Percentiles rank a stretch among this genome's conserved stretches.
These are phyloP conservation scores for Atrichornis clamosus DNA, from an alignment of 2,113 vertebrate species.

Conservation along the genomic window DNA sequence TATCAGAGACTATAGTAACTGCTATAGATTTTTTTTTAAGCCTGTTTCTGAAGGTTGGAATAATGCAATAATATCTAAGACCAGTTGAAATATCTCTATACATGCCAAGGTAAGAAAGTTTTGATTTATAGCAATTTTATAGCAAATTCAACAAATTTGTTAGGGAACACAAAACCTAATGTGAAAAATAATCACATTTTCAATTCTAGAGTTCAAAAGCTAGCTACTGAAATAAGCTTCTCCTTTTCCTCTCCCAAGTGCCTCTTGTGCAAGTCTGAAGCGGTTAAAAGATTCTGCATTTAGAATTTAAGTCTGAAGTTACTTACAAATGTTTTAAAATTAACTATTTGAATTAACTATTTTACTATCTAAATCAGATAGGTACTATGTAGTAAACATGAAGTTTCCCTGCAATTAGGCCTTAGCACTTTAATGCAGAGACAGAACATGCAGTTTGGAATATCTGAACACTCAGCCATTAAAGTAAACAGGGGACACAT, in stretches of 20 bases:
- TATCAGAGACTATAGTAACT: neutral
- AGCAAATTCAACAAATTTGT: neutral
- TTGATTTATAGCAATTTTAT: neutral
- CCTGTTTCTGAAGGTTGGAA: neutral
- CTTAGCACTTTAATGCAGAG: neutral
- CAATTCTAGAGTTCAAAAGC: neutral
- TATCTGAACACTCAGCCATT: neutral
- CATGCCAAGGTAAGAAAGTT: neutral
- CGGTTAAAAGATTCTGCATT: neutral
- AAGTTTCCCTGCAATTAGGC: neutral
- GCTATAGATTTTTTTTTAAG: neutral
- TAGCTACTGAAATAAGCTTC: neutral
- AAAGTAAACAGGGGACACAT: constrained; percentile 46
- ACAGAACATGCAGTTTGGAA: neutral
- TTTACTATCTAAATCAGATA: neutral
- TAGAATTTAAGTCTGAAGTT: neutral
- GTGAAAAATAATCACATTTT: neutral
- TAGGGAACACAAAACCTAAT: neutral
- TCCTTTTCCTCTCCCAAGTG: neutral
- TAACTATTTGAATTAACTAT: neutral
- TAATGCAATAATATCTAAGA: neutral
- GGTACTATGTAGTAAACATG: neutral
- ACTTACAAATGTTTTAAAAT: neutral
- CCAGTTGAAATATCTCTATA: neutral
- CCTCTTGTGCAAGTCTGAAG: neutral